phyloP scores from a whole-genome alignment of 1,140 invertebrate species.

The Scaptomyza hsui region DNA sequence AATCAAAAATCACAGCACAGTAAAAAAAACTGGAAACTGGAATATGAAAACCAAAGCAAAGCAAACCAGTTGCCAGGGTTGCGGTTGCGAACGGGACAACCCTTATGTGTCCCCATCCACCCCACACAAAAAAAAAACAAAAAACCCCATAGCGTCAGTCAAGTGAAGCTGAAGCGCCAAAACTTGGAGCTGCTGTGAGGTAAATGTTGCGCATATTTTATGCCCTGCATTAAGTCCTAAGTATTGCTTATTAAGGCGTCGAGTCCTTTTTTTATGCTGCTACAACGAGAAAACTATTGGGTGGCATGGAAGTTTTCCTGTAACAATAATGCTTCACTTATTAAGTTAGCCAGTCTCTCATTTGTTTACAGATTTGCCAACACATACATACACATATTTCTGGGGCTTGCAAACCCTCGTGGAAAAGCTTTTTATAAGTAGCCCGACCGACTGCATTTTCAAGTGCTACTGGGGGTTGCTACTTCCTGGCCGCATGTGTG shows the following conservation, averaged over 20 bases:
- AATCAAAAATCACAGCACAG: slow-evolving; percentile 78
- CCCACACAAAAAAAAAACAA: too few relatives aligned
- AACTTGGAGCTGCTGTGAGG: slow-evolving; percentile 26
- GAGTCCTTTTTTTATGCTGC: slow-evolving; percentile 42
- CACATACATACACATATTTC: slow-evolving; percentile 12
- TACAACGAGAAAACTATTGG: slow-evolving; percentile 25
- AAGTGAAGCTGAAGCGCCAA: background rate
- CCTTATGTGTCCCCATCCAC: slow-evolving; percentile 32
- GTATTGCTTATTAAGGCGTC: slow-evolving; percentile 74
- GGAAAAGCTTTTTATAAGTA: slow-evolving; percentile 55
- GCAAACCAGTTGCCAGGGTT: slow-evolving; percentile 4
- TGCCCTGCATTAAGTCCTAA: slow-evolving; percentile 80
- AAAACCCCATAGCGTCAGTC: background rate
- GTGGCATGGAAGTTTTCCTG: background rate
- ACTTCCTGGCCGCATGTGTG: slow-evolving; percentile 43
- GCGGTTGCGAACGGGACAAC: slow-evolving; percentile 40
- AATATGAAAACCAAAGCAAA: slow-evolving; percentile 4
- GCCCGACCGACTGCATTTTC: slow-evolving; percentile 68
- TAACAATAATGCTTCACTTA: slow-evolving; percentile 68
- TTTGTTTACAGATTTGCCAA: slow-evolving; percentile 69
- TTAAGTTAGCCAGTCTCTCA: slow-evolving; percentile 65
- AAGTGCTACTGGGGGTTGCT: slow-evolving; percentile 63
- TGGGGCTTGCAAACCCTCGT: slow-evolving; percentile 30
- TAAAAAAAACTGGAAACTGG: slow-evolving; percentile 7
- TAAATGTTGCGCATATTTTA: slow-evolving; percentile 78